phyloP scores from a whole-genome alignment of 2,888 invertebrate species.

The Cordilura impudica region DNA sequence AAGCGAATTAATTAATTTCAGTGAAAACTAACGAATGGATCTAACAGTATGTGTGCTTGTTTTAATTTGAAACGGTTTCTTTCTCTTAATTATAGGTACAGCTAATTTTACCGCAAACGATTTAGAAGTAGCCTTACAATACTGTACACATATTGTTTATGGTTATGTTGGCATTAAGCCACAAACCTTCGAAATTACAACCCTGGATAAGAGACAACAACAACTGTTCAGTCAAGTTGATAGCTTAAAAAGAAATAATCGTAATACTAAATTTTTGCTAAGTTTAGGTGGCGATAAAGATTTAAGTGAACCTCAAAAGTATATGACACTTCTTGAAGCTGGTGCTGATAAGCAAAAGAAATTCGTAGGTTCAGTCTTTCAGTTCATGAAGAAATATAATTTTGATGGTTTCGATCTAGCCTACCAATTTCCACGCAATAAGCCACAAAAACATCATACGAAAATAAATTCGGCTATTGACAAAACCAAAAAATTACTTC shows the following conservation, averaged over 20 bases:
- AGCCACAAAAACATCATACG: slow-evolving; percentile 83
- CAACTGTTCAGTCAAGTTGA: slow-evolving; percentile 84
- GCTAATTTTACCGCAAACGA: slow-evolving; percentile 86
- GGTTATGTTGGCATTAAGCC: slow-evolving; percentile 87
- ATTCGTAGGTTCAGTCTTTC: slow-evolving; percentile 86
- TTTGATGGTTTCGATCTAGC: slow-evolving; percentile 93
- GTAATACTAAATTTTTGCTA: slow-evolving; percentile 84
- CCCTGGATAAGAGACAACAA: slow-evolving; percentile 85
- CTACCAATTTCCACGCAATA: slow-evolving; percentile 89
- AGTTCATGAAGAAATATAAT: slow-evolving; percentile 85
- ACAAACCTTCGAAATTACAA: slow-evolving; percentile 83
- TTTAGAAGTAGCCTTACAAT: slow-evolving; percentile 85
- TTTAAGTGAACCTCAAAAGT: slow-evolving; percentile 83
- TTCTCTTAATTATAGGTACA: slow-evolving; percentile 81
- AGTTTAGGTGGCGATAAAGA: slow-evolving; percentile 89
- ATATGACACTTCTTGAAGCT: slow-evolving; percentile 84
- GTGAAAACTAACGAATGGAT: too few species aligned
- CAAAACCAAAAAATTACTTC: slow-evolving; percentile 85
- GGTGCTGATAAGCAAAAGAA: slow-evolving; percentile 82
- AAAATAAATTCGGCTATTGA: slow-evolving; percentile 81
- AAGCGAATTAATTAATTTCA: too few species aligned
- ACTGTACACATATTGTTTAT: slow-evolving; percentile 89
- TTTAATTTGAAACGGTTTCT: neutral
- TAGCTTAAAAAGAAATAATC: slow-evolving; percentile 83
- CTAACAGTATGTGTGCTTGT: too few species aligned